Evolutionary conservation across 2,113 vertebrate species (phyloP).

Genomic region (Hystrix cristata): DNA sequence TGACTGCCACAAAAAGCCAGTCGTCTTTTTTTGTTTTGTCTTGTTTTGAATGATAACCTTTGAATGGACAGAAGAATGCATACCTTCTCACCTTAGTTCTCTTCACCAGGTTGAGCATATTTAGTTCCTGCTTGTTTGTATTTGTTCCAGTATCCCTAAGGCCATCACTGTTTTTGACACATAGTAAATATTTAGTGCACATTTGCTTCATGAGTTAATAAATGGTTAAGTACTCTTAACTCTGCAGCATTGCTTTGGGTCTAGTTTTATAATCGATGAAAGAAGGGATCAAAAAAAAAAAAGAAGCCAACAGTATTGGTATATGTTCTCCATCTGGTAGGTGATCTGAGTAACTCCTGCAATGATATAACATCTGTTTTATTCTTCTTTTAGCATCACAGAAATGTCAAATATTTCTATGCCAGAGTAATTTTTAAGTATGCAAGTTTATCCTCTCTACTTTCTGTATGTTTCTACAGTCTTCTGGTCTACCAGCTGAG

Average conservation of each 20-base stretch:
- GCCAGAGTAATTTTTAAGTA: constrained; percentile 49
- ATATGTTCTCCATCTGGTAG: constrained; percentile 58
- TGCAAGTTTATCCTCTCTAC: not conserved
- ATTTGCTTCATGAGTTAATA: not conserved
- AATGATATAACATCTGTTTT: constrained; percentile 59
- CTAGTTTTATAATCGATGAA: constrained; percentile 24
- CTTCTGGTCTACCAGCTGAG: not conserved
- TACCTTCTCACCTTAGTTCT: not conserved
- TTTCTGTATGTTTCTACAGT: not conserved
- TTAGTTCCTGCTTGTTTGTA: not conserved
- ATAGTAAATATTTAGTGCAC: not conserved
- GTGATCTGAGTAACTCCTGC: constrained; percentile 14
- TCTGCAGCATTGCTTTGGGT: not conserved
- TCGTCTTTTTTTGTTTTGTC: not conserved
- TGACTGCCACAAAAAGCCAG: not conserved
- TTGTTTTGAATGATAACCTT: not conserved
- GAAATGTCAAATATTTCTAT: constrained; percentile 58
- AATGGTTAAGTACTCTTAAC: not conserved
- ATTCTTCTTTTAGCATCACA: constrained; percentile 47
- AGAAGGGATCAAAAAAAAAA: not conserved
- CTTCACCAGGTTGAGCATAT: not conserved
- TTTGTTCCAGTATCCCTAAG: not conserved
- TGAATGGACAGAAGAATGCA: not conserved
- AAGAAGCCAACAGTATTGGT: no score
- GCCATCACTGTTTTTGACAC: not conserved